A percentile compares a stretch with the other conserved stretches of the same genome.
Evolutionary conservation across 2,113 vertebrate genomes (phyloP).

Genomic region (Apodemus sylvaticus): DNA sequence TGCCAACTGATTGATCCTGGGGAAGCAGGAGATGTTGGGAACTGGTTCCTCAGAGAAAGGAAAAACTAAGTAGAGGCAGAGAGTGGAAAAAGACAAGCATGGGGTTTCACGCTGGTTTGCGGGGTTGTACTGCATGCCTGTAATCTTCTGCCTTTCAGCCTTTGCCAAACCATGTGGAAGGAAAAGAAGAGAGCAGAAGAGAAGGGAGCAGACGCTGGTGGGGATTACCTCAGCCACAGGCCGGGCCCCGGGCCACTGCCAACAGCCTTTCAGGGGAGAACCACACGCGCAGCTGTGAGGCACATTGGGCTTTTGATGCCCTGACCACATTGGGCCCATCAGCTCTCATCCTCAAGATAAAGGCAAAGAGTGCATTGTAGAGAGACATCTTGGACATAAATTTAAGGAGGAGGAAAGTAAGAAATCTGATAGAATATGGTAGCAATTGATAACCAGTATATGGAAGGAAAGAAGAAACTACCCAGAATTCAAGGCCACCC

Average conservation of each 20-base stretch:
- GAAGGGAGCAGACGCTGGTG: conserved; percentile 61
- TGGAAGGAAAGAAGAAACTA: not conserved
- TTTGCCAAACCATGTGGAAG: conserved; percentile 80
- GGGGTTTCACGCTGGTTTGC: conserved; percentile 80
- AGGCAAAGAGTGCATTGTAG: conserved; percentile 31
- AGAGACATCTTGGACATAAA: not conserved
- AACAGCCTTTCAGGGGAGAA: not conserved
- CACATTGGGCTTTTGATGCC: conserved; percentile 54
- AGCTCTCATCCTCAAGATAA: conserved; percentile 42
- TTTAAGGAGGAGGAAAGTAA: not conserved
- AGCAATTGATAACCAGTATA: not conserved
- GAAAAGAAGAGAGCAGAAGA: conserved; percentile 69
- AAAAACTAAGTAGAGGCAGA: conserved; percentile 81
- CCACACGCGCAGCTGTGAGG: conserved; percentile 53
- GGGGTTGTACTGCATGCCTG: conserved; percentile 69
- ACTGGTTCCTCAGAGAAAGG: conserved; percentile 74
- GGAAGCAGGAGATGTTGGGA: conserved; percentile 72
- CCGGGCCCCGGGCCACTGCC: conserved; percentile 51
- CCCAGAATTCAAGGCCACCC: accelerated
- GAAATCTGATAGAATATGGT: not conserved
- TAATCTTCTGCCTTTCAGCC: conserved; percentile 83
- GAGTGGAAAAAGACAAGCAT: conserved; percentile 81
- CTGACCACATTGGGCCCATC: not conserved
- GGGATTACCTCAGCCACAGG: conserved; percentile 71
- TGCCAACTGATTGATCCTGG: conserved; percentile 77